A percentile compares a stretch with the other conserved stretches of the same genome.
These are phyloP conservation scores for Plebejus argus DNA, from an alignment of 2,888 invertebrate species.

Conservation along the genomic window DNA sequence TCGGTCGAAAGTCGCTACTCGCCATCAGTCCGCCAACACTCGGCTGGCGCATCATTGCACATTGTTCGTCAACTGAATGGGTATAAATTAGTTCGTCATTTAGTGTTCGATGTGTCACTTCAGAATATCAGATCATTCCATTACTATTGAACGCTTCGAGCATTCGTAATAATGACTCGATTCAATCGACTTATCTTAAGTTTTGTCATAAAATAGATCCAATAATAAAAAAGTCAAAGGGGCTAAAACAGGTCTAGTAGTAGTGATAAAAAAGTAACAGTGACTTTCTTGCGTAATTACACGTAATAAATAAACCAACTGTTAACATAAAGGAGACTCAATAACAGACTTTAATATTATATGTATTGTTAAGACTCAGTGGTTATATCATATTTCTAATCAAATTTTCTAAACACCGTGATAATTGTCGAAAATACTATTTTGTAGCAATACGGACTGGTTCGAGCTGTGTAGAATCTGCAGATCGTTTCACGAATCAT, in stretches of 20 bases:
- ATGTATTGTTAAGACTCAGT: too few relatives aligned
- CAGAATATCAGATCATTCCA: conserved; percentile 60
- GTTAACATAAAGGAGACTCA: too few relatives aligned
- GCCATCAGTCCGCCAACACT: conserved; percentile 36
- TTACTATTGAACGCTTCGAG: conserved; percentile 42
- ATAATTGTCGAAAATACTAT: too few relatives aligned
- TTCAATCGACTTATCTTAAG: neutral
- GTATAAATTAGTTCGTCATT: conserved; percentile 72
- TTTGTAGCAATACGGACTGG: too few relatives aligned
- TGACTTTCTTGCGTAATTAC: too few relatives aligned
- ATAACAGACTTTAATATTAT: too few relatives aligned
- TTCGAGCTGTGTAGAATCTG: neutral
- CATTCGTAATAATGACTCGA: neutral
- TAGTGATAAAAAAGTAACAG: too few relatives aligned
- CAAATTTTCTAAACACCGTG: too few relatives aligned
- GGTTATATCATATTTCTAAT: too few relatives aligned
- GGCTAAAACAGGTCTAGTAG: too few relatives aligned
- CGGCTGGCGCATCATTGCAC: conserved; percentile 56
- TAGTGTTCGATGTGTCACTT: conserved; percentile 60
- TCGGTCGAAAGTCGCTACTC: conserved; percentile 43
- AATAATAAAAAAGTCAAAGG: too few relatives aligned
- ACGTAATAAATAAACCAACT: too few relatives aligned
- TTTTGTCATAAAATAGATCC: neutral
- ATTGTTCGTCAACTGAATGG: conserved; percentile 68
- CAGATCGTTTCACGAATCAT: conserved; percentile 50